Conservation (phyloP, 2,113 vertebrate species). For the Colossoma macropomum region DNA sequence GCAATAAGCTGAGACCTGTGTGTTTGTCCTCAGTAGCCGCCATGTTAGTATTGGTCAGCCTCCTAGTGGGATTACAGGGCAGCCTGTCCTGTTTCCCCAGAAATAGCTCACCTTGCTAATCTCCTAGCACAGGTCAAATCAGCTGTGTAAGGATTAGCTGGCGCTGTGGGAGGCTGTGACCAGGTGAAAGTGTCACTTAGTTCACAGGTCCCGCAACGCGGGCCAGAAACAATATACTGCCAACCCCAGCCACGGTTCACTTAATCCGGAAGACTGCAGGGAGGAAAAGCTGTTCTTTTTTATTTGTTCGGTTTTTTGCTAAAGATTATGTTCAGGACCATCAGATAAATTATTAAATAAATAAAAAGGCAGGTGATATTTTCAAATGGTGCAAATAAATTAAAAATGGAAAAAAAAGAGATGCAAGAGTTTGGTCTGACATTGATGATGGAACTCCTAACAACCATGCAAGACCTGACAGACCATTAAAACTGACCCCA, state of each 20-base stretch:
- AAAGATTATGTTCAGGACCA: too few species aligned
- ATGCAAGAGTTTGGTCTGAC: too few species aligned
- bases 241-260: not conserved
- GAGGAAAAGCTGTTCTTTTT: not conserved
- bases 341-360: too few species aligned
- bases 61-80: slow-evolving; percentile 57
- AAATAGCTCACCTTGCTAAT: slow-evolving; percentile 64
- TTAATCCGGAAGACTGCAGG: slow-evolving; percentile 9
- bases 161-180: slow-evolving; percentile 42
- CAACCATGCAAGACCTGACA: too few species aligned
- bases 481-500: too few species aligned
- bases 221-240: slow-evolving; percentile 13
- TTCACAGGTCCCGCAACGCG: slow-evolving; percentile 3
- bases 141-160: slow-evolving; percentile 63
- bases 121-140: slow-evolving; percentile 58
- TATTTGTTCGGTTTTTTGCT: too few species aligned
- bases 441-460: too few species aligned
- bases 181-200: slow-evolving; percentile 43
- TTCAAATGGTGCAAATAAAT: too few species aligned
- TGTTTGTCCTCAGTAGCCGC: slow-evolving; percentile 11
- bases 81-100: slow-evolving; percentile 49
- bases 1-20: not conserved
- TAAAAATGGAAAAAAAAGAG: too few species aligned
- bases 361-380: too few species aligned
- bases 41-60: slow-evolving; percentile 19